Conservation (phyloP, 1,140 invertebrate species). For the Aethina tumida region DNA sequence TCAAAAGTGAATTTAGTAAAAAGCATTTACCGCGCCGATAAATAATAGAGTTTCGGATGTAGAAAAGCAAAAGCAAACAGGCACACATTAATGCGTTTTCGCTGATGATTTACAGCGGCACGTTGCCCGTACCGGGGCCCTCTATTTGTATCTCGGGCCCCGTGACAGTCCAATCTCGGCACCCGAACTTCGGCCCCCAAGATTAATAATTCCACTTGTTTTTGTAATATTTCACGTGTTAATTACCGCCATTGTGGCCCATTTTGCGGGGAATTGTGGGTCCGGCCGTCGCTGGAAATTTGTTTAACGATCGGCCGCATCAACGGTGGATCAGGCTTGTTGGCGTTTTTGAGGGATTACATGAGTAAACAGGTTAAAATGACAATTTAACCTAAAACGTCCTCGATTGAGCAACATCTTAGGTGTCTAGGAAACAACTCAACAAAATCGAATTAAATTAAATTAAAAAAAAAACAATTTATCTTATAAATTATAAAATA, state of each 20-base stretch:
- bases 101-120: slow-evolving; percentile 8
- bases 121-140: slow-evolving; percentile 1
- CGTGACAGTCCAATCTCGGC: slow-evolving; percentile 25
- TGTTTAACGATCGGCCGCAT: slow-evolving; percentile 2
- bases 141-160: slow-evolving; percentile 18
- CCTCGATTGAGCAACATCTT: too few relatives aligned
- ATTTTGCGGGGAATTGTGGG: neutral
- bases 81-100: slow-evolving; percentile 8
- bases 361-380: too few relatives aligned
- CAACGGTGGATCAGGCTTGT: neutral
- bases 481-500: too few relatives aligned
- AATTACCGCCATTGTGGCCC: slow-evolving; percentile 18
- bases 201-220: slow-evolving; percentile 27
- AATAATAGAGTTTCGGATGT: slow-evolving; percentile 8
- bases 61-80: slow-evolving; percentile 4
- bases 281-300: neutral
- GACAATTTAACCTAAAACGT: too few relatives aligned
- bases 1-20: neutral
- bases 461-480: too few relatives aligned
- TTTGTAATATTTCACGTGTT: slow-evolving; percentile 25
- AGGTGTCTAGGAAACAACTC: too few relatives aligned
- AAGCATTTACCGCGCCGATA: slow-evolving; percentile 1
- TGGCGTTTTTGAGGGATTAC: too few relatives aligned
- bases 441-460: too few relatives aligned
- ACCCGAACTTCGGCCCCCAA: slow-evolving; percentile 17